Percentiles rank a stretch among this genome's conserved stretches.
These are phyloP conservation scores for Lutraria lutraria DNA, from an alignment of 2,888 invertebrate genomes.

Conservation along the genomic window DNA sequence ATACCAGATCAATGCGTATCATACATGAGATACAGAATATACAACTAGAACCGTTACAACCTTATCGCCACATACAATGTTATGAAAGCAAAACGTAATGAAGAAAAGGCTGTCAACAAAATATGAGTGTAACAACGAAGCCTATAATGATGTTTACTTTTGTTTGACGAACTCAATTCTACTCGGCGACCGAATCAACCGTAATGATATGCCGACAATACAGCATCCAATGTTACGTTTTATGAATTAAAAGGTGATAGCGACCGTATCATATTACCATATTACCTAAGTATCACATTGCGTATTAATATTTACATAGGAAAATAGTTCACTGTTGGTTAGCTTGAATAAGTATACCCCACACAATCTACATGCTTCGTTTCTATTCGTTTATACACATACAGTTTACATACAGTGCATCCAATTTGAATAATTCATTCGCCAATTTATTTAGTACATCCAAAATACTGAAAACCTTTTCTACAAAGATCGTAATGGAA, in stretches of 20 bases:
- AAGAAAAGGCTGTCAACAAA: not conserved
- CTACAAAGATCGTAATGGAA: no score
- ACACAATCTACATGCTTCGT: not conserved
- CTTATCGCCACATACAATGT: not conserved
- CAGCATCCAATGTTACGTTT: not conserved
- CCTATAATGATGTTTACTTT: not conserved
- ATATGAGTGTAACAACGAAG: not conserved
- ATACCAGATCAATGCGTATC: not conserved
- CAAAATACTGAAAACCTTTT: no score
- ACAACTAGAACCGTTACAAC: not conserved
- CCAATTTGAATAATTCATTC: no score
- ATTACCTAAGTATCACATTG: not conserved
- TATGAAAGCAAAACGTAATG: not conserved
- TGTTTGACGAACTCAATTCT: not conserved
- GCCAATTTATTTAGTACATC: no score
- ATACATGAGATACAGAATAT: not conserved
- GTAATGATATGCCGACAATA: not conserved
- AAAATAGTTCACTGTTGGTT: slow-evolving; percentile 4
- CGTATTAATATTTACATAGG: slow-evolving; percentile 1
- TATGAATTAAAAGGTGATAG: not conserved
- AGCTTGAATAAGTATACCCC: not conserved
- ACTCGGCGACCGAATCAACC: not conserved
- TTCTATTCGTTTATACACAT: not conserved
- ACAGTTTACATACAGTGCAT: no score
- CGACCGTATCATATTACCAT: not conserved